These are phyloP conservation scores for Eremobia ochroleuca DNA, from an alignment of 2,888 invertebrate genomes.

Conservation along the genomic window DNA sequence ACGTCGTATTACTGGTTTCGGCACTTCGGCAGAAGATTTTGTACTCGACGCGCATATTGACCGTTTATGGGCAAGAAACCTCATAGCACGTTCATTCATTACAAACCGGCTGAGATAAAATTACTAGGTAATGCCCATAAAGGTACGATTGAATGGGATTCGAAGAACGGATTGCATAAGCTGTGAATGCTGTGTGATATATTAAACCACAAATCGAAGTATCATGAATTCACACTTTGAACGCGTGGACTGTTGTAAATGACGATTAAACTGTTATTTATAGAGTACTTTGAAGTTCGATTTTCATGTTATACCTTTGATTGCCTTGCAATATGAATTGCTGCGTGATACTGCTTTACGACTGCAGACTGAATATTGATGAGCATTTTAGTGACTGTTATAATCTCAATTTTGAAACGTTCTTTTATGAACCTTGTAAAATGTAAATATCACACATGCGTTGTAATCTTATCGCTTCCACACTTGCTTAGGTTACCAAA, in stretches of 20 bases:
- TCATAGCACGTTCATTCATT: constrained; percentile 76
- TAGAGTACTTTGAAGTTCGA: constrained; percentile 39
- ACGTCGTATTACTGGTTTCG: constrained; percentile 86
- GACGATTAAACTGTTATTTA: constrained; percentile 52
- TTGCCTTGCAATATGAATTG: constrained; percentile 37
- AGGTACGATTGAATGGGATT: constrained; percentile 61
- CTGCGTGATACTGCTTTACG: constrained; percentile 22
- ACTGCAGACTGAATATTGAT: constrained; percentile 32
- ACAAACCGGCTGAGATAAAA: constrained; percentile 66
- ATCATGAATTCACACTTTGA: constrained; percentile 54
- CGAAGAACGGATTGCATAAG: constrained; percentile 58
- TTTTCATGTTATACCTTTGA: constrained; percentile 44
- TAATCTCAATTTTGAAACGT: constrained; percentile 23
- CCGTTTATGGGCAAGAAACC: constrained; percentile 84
- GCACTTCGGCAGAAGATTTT: constrained; percentile 82
- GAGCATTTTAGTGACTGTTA: constrained; percentile 12
- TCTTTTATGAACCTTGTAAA: constrained; percentile 53
- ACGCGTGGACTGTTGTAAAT: constrained; percentile 43
- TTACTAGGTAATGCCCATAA: constrained; percentile 59
- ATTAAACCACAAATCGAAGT: constrained; percentile 53
- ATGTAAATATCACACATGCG: constrained; percentile 67
- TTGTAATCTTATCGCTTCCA: constrained; percentile 76
- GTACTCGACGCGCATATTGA: constrained; percentile 79
- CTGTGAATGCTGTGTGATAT: constrained; percentile 52
- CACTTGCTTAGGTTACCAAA: constrained; percentile 76